These are phyloP conservation scores for Telmatherina bonti DNA, from an alignment of 2,797 vertebrate genomes.

Conservation along the genomic window DNA sequence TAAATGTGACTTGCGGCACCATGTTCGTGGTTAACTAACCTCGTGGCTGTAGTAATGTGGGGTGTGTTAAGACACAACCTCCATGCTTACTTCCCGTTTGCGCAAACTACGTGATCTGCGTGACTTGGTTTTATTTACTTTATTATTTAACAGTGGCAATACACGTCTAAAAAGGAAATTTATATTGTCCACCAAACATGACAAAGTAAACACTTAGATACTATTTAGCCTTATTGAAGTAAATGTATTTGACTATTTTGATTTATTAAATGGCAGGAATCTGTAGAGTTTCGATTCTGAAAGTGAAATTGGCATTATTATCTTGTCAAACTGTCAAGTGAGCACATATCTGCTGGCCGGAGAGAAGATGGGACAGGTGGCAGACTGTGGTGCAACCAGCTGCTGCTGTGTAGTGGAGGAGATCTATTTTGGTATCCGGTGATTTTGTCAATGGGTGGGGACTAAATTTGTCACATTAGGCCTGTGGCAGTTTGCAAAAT, in stretches of 20 bases:
- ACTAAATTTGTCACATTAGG: conserved; percentile 57
- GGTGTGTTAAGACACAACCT: conserved; percentile 60
- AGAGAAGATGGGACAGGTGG: conserved; percentile 83
- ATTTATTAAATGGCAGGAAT: not conserved
- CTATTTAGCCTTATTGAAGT: not conserved
- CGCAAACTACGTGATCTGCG: conserved; percentile 28
- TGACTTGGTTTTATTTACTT: no score
- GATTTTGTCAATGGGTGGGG: conserved; percentile 65
- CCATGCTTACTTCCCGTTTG: conserved; percentile 60
- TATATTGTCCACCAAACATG: not conserved
- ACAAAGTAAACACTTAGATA: not conserved
- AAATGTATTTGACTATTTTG: not conserved
- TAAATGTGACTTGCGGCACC: not conserved
- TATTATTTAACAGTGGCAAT: no score
- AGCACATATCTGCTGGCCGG: conserved; percentile 47
- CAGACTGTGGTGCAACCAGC: conserved; percentile 68
- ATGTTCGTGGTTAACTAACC: conserved; percentile 62
- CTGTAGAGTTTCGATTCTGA: not conserved
- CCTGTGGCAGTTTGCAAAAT: conserved; percentile 28
- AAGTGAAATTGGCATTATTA: conserved; percentile 6
- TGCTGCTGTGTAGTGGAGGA: conserved; percentile 64
- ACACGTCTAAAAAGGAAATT: no score
- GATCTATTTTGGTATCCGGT: conserved; percentile 83
- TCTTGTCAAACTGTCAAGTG: conserved; percentile 30
- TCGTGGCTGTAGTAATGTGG: conserved; percentile 74